Conservation (phyloP, 2,797 vertebrate species). For the Chrysocyon brachyurus region DNA sequence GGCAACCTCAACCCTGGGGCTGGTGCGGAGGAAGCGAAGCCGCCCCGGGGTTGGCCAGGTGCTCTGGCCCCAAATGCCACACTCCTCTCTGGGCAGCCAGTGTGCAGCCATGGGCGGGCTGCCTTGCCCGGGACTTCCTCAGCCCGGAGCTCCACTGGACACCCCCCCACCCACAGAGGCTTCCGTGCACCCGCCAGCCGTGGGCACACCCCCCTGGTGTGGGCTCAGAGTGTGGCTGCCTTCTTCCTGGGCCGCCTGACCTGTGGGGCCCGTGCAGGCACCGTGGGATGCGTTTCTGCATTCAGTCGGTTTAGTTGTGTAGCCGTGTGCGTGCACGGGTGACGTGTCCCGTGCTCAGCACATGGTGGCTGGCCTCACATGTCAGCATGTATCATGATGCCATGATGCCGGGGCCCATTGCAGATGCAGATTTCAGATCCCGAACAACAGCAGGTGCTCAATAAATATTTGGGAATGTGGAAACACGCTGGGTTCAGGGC, state of each 20-base stretch:
- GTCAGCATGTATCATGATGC: accelerated
- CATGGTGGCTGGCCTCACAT: background rate
- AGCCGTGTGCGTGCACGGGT: accelerated
- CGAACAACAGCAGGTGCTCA: background rate
- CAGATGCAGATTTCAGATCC: background rate
- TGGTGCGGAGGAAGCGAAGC: background rate
- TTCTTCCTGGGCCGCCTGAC: accelerated
- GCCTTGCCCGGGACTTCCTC: background rate
- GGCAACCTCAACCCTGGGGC: background rate
- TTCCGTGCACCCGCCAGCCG: accelerated
- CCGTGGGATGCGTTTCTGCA: accelerated
- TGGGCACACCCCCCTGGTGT: background rate
- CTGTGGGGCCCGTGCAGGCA: accelerated
- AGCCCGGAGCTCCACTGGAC: background rate
- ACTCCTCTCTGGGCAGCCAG: background rate
- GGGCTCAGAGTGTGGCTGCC: background rate
- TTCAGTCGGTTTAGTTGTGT: accelerated
- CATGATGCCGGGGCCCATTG: background rate
- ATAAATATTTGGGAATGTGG: background rate
- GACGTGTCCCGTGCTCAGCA: accelerated
- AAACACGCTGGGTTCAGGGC: background rate
- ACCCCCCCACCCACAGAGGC: background rate
- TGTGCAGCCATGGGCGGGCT: background rate
- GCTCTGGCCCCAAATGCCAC: background rate
- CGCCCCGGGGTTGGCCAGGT: background rate